Evolutionary conservation across 2,888 invertebrate genomes (phyloP), one percentile per base, ranked within the genome.

Genomic region (Pristionchus fissidentatus): DNA sequence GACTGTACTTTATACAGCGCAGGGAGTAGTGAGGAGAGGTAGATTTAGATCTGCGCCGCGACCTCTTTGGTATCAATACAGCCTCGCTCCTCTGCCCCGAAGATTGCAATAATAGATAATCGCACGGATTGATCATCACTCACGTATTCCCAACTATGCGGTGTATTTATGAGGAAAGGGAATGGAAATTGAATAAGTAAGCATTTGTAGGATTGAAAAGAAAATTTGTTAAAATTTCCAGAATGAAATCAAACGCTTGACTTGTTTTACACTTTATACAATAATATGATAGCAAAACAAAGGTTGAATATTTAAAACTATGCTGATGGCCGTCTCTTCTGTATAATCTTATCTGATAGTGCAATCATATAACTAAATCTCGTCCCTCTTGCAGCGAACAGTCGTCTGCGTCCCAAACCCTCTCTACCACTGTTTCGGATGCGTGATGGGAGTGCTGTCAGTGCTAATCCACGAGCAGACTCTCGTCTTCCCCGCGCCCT

Each of bases 351-450:
- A n/a, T n/a, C n/a, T n/a, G n/a, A n/a, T n/a, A n/a, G n/a, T n/a
- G n/a, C n/a, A n/a, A n/a, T n/a, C n/a, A n/a, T n/a, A n/a, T n/a
- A 4, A 57, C 22, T 66, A 7, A 43, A 70, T 38, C 43, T 1
- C n/a, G 10, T 19, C 26, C 41, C 7, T 26, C 3, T 73, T 84
- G 32, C 81, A 84, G 84, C 19, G 75, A 3, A 87, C 89, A n/a
- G 86, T 88, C 49, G 88, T 92, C 77, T 92, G 92, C 86, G 89
- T 92, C 70, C 91, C 91, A 19, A 91, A 91, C 55, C 92, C 92
- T 0, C 87, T 92, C 38, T 92, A 92, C 92, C 97, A 97, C 92
- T 96, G 95, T 52, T 96, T 95, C 92, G 96, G 96, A 7, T 95
- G 95, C 84, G 94, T 95, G 1, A 93, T 95, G 70, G 95, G 95